phyloP scores from a whole-genome alignment of 2,113 vertebrate species.

The Progne subis region DNA sequence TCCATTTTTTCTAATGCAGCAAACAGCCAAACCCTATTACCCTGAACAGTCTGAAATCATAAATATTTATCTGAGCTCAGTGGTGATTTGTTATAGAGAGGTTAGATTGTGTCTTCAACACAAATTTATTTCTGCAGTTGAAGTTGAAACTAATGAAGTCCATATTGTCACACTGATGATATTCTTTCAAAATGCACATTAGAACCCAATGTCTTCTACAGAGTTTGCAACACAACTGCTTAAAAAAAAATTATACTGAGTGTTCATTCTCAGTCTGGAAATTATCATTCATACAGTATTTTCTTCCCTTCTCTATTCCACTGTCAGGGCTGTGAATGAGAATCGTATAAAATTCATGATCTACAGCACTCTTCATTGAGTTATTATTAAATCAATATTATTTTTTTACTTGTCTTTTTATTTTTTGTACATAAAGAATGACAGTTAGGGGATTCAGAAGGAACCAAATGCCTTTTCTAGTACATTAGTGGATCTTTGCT shows the following conservation, averaged over 20 bases:
- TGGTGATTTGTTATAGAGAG: slow-evolving; percentile 25
- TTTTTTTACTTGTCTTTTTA: not conserved
- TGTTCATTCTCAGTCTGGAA: not conserved
- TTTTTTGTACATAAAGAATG: slow-evolving; percentile 5
- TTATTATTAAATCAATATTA: not conserved
- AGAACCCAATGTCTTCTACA: not conserved
- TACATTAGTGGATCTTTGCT: slow-evolving; percentile 8
- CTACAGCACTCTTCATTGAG: not conserved
- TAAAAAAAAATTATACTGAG: not conserved
- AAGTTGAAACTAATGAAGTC: not conserved
- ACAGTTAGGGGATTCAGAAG: slow-evolving; percentile 10
- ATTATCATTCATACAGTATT: not conserved
- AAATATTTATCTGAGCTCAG: slow-evolving; percentile 35
- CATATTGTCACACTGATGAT: not conserved
- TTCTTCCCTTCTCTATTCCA: not conserved
- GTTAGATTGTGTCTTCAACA: not conserved
- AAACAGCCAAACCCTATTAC: not conserved
- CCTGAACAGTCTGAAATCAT: not conserved
- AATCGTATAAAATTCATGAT: not conserved
- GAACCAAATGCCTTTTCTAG: slow-evolving; percentile 41
- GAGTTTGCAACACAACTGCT: not conserved
- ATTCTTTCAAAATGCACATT: not conserved
- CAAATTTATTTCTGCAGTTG: not conserved
- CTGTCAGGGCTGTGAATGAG: not conserved
- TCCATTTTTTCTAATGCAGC: not conserved